A percentile compares a stretch with the other conserved stretches of the same genome.
Conservation (phyloP, 2,113 vertebrate species). For the Pachypanchax playfairii region DNA sequence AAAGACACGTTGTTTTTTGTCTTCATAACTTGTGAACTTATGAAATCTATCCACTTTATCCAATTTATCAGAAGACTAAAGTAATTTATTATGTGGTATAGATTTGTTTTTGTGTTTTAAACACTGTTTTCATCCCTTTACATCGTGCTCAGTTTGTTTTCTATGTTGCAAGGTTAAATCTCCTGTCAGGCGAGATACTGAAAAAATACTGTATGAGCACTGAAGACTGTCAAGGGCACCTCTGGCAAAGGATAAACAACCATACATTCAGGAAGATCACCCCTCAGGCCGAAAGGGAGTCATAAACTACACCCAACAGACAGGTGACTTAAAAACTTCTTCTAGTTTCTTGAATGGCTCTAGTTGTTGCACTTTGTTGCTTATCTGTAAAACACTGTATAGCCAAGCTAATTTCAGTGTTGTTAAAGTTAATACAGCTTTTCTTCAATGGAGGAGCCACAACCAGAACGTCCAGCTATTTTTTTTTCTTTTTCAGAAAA, state of each 20-base stretch:
- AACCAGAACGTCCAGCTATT: no score
- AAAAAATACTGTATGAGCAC: slow-evolving; percentile 46
- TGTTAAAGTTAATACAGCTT: neutral
- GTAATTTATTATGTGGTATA: neutral
- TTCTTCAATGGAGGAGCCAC: neutral
- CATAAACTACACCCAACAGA: slow-evolving; percentile 36
- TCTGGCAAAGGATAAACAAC: slow-evolving; percentile 64
- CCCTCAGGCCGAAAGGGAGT: slow-evolving; percentile 48
- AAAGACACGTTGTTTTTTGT: slow-evolving; percentile 15
- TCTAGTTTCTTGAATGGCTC: slow-evolving; percentile 27
- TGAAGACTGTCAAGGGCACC: slow-evolving; percentile 58
- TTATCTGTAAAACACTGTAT: slow-evolving; percentile 7
- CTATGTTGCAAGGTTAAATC: slow-evolving; percentile 42
- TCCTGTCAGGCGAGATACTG: slow-evolving; percentile 30
- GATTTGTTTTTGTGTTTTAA: slow-evolving; percentile 15
- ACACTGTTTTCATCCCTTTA: slow-evolving; percentile 16
- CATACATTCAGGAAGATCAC: slow-evolving; percentile 34
- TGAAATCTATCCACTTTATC: slow-evolving; percentile 12
- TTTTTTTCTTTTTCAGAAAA: no score
- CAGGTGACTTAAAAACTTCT: slow-evolving; percentile 50
- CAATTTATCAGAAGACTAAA: slow-evolving; percentile 5
- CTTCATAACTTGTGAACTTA: neutral
- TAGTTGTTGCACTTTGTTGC: slow-evolving; percentile 34
- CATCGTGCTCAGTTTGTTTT: neutral
- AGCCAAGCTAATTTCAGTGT: slow-evolving; percentile 1